A percentile compares a stretch with the other conserved stretches of the same genome.
phyloP scores from a whole-genome alignment of 2,113 vertebrate genomes.

The Spermophilus dauricus region DNA sequence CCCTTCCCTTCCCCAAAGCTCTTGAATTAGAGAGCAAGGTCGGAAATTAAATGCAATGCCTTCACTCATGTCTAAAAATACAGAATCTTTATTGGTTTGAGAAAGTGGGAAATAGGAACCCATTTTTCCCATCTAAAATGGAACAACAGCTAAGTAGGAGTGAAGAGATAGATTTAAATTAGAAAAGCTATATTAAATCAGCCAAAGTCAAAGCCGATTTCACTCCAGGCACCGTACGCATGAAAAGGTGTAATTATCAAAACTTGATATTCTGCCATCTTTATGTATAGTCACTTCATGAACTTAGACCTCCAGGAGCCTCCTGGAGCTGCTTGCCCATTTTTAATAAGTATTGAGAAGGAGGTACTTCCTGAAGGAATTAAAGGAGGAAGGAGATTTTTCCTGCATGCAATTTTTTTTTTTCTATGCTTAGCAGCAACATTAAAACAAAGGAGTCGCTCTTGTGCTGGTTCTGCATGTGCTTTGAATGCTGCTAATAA shows the following conservation, averaged over 20 bases:
- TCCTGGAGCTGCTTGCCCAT: constrained; percentile 44
- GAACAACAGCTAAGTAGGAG: constrained; percentile 59
- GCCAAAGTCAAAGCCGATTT: constrained; percentile 59
- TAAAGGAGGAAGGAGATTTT: not conserved
- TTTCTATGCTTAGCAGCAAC: not conserved
- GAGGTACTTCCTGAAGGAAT: constrained; percentile 60
- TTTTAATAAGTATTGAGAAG: constrained; percentile 73
- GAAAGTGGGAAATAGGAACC: constrained; percentile 45
- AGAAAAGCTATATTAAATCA: constrained; percentile 76
- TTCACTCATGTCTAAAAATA: constrained; percentile 57
- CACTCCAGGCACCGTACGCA: constrained; percentile 48
- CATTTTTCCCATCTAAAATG: constrained; percentile 52
- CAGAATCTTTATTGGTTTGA: constrained; percentile 17
- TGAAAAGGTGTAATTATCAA: constrained; percentile 78
- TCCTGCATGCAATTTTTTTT: not conserved
- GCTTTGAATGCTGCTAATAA: not conserved
- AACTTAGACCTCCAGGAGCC: constrained; percentile 71
- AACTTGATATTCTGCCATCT: constrained; percentile 64
- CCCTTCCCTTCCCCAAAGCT: constrained; percentile 52
- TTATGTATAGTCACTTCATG: constrained; percentile 71
- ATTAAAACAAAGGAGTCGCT: not conserved
- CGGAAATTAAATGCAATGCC: constrained; percentile 55
- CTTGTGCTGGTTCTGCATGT: not conserved
- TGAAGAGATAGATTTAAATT: constrained; percentile 63
- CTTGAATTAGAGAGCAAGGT: constrained; percentile 20